phyloP scores from a whole-genome alignment of 2,888 invertebrate genomes.

The Chalcis sispes region DNA sequence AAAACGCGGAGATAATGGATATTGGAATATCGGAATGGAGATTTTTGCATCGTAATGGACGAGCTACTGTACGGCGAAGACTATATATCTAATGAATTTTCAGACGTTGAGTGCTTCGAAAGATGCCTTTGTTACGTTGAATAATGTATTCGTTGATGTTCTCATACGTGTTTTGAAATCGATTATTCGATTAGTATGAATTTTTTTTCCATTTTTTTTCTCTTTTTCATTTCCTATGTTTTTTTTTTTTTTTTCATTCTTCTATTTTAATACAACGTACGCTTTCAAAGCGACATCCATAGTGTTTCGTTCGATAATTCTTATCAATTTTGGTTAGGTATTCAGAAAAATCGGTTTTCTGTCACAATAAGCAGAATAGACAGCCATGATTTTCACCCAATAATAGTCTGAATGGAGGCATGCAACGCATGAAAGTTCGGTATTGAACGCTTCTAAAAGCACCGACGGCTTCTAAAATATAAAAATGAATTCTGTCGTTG shows the following conservation, averaged over 20 bases:
- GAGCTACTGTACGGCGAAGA: too few species aligned
- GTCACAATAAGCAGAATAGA: slow-evolving; percentile 20
- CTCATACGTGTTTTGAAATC: too few species aligned
- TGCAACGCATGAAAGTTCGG: slow-evolving; percentile 18
- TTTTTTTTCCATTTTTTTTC: too few species aligned
- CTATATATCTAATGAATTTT: too few species aligned
- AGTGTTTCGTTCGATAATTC: neutral
- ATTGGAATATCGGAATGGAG: slow-evolving; percentile 17
- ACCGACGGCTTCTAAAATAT: slow-evolving; percentile 7
- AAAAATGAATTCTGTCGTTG: slow-evolving; percentile 2
- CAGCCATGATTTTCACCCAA: slow-evolving; percentile 37
- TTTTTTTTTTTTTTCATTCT: too few species aligned
- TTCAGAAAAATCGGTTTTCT: slow-evolving; percentile 38
- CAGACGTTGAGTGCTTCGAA: neutral
- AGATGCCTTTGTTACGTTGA: too few species aligned
- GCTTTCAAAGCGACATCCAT: too few species aligned
- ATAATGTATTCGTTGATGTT: too few species aligned
- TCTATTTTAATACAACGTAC: too few species aligned
- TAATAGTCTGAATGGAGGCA: slow-evolving; percentile 15
- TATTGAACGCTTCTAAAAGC: slow-evolving; percentile 39
- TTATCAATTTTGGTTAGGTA: neutral
- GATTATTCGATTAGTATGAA: too few species aligned
- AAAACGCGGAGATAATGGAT: slow-evolving; percentile 30
- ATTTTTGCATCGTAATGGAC: slow-evolving; percentile 48
- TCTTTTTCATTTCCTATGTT: too few species aligned